Percentiles rank a stretch among this genome's conserved stretches.
These are phyloP conservation scores for Anser brachyrhynchus DNA, from an alignment of 2,113 vertebrate genomes.

Conservation along the genomic window DNA sequence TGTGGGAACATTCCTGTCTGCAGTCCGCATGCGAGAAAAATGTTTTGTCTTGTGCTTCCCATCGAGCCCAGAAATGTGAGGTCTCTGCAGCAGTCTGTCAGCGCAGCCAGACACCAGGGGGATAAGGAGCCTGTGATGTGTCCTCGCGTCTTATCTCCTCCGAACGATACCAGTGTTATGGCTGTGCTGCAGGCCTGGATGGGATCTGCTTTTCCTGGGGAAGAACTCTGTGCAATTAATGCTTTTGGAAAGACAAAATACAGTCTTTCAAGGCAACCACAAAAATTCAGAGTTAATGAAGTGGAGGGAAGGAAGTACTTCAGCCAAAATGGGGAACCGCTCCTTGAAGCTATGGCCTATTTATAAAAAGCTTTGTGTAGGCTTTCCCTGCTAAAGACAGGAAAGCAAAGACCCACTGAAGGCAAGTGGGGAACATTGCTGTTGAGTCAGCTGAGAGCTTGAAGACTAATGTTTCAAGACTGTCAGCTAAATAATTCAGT, in stretches of 20 bases:
- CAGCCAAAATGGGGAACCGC: background rate
- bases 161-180: background rate
- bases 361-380: background rate
- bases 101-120: background rate
- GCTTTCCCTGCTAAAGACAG: background rate
- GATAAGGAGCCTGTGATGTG: background rate
- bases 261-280: background rate
- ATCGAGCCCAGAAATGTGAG: background rate
- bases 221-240: background rate
- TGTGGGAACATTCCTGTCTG: conserved; percentile 68
- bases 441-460: background rate
- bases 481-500: background rate
- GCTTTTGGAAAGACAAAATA: background rate
- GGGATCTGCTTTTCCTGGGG: background rate
- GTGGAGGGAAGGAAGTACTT: conserved; percentile 6
- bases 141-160: background rate
- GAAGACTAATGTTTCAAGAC: background rate
- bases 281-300: background rate
- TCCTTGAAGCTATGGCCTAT: background rate
- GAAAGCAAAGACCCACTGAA: background rate
- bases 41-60: conserved; percentile 39
- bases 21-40: background rate
- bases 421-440: background rate
- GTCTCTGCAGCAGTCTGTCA: background rate
- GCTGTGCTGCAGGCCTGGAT: background rate